phyloP scores from a whole-genome alignment of 2,888 invertebrate genomes.

The Lasioglossum malachurum region DNA sequence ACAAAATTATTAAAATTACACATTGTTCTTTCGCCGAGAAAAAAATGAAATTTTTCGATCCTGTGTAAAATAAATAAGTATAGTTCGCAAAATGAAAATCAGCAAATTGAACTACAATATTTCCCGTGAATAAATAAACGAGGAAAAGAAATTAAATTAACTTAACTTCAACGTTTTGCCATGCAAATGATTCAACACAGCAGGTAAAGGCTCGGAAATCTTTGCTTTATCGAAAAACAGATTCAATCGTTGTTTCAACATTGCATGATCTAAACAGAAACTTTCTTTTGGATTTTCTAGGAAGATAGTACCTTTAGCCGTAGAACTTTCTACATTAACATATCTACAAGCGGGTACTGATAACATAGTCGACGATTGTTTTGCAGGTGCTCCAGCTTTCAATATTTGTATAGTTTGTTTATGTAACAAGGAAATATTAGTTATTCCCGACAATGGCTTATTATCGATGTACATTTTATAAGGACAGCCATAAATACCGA shows the following conservation, averaged over 20 bases:
- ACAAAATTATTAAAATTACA: slow-evolving; percentile 39
- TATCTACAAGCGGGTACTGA: slow-evolving; percentile 87
- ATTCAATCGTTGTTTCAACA: slow-evolving; percentile 59
- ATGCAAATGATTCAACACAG: slow-evolving; percentile 48
- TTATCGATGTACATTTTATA: slow-evolving; percentile 87
- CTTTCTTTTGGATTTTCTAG: slow-evolving; percentile 89
- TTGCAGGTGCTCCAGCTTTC: slow-evolving; percentile 78
- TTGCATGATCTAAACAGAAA: slow-evolving; percentile 55
- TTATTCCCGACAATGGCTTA: slow-evolving; percentile 66
- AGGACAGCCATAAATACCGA: slow-evolving; percentile 89
- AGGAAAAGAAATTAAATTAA: slow-evolving; percentile 35
- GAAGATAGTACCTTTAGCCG: slow-evolving; percentile 86
- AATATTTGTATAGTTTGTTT: slow-evolving; percentile 75
- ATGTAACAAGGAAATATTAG: slow-evolving; percentile 71
- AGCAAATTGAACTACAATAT: slow-evolving; percentile 26
- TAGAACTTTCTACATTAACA: slow-evolving; percentile 87
- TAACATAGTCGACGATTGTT: slow-evolving; percentile 52
- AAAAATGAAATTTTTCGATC: slow-evolving; percentile 17
- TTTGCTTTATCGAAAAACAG: slow-evolving; percentile 44
- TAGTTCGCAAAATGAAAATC: slow-evolving; percentile 9
- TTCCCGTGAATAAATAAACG: slow-evolving; percentile 52
- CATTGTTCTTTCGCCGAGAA: slow-evolving; percentile 9
- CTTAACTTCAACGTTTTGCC: slow-evolving; percentile 60
- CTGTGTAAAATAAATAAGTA: slow-evolving; percentile 47
- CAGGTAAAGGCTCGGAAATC: slow-evolving; percentile 43